These are phyloP conservation scores for Thryonomys swinderianus DNA, from an alignment of 2,113 vertebrate species.

Conservation along the genomic window DNA sequence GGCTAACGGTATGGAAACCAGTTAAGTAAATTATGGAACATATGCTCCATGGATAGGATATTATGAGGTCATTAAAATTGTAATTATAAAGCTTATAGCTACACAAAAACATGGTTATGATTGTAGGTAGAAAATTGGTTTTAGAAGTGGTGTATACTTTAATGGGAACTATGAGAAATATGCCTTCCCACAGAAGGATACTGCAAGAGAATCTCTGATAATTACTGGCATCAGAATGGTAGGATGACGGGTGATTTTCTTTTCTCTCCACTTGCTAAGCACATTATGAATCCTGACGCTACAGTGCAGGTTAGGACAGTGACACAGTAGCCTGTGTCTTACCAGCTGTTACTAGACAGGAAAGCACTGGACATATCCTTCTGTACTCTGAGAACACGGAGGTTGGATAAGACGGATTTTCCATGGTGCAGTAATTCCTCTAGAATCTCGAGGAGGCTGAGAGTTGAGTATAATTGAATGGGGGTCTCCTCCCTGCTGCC, in stretches of 20 bases:
- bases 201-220: neutral
- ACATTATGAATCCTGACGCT: neutral
- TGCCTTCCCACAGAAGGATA: neutral
- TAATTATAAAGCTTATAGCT: conserved; percentile 56
- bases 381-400: neutral
- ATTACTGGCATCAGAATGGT: neutral
- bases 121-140: neutral
- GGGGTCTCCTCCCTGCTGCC: neutral
- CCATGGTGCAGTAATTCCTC: neutral
- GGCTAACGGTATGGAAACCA: conserved; percentile 53
- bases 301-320: neutral
- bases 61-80: conserved; percentile 65
- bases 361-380: neutral
- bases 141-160: neutral
- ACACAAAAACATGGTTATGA: conserved; percentile 30
- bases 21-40: conserved; percentile 69
- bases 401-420: no score
- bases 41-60: conserved; percentile 59
- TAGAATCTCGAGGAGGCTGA: neutral
- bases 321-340: neutral
- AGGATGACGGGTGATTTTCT: neutral
- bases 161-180: neutral
- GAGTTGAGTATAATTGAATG: neutral
- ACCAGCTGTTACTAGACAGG: neutral
- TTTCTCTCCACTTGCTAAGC: neutral